Evolutionary conservation across 2,113 vertebrate genomes (phyloP), one percentile per base, ranked within the genome.

Genomic region (Coracopsis vasa): DNA sequence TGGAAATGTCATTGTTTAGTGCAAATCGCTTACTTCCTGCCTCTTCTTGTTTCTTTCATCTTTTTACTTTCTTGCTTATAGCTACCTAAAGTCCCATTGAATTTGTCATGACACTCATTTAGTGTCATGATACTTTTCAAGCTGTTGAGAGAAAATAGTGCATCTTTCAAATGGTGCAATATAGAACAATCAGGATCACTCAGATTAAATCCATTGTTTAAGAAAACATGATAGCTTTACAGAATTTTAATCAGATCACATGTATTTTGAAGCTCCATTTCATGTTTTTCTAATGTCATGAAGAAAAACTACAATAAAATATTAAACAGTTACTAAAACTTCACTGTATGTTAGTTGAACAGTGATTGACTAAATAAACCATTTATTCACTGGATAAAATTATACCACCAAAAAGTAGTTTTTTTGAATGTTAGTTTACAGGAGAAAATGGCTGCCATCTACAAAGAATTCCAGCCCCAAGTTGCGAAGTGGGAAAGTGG

Each of bases 381-480:
- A 1, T 87, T 64, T 33, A 25, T 42, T 60, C 47, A 27, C 16
- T 29, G 8, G 16, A 31, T 81, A 75, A 25, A 37, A 45, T 50
- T 58, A 37, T 61, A 35, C 18, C 10, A 2, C 27, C 65, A 21
- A 31, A 67, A 88, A 86, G 5, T 2, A 58, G 20, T 0, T 14
- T 9, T 62, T 87, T 70, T 90, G 31, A 21, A 72, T 94, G 65
- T 50, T 94, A 99, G 99, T 91, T 93, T 99, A 62, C 98, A 98
- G 95, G 98, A 99, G 90, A 90, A 96, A 60, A 97, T 99, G 96
- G 94, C 97, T 92, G 54, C 96, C 67, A 87, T 96, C 80, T 99
- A 98, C 94, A 97, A 80, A 39, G 96, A 73, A 16, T 97, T 96
- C 10, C 97, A 98, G 72, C 97, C 96, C 11, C 82, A 97, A 45